Evolutionary conservation across 1,140 invertebrate species (phyloP).

Genomic region (Ceratosolen solmsi): DNA sequence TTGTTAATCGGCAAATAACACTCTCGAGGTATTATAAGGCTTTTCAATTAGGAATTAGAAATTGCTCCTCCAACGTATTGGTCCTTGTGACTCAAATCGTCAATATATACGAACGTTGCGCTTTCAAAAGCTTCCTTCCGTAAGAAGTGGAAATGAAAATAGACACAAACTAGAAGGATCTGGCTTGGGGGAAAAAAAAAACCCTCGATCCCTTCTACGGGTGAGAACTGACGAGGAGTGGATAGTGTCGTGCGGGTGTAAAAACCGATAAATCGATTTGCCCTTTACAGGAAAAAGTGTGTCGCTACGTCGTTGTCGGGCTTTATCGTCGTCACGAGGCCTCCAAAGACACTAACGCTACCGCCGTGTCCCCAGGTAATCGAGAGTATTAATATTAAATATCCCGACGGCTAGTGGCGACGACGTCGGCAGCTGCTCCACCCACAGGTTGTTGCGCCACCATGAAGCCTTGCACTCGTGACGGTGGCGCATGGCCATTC

Average conservation of each 20-base stretch:
- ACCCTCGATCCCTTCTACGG: neutral
- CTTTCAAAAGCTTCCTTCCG: neutral
- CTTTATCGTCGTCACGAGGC: neutral
- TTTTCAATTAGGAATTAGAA: too few relatives aligned
- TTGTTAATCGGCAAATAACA: too few relatives aligned
- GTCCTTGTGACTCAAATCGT: too few relatives aligned
- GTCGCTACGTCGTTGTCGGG: neutral
- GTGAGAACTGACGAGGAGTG: neutral
- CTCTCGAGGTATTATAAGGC: too few relatives aligned
- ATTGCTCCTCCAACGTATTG: too few relatives aligned
- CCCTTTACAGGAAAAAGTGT: neutral
- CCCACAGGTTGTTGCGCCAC: constrained; percentile 40
- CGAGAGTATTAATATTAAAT: constrained; percentile 53
- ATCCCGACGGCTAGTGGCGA: constrained; percentile 23
- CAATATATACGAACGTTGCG: too few relatives aligned
- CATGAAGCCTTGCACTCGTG: neutral
- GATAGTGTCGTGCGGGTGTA: neutral
- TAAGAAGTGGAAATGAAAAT: neutral
- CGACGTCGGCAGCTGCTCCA: neutral
- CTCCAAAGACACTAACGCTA: neutral
- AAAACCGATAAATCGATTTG: constrained; percentile 42
- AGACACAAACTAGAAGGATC: neutral
- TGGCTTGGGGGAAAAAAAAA: too few relatives aligned
- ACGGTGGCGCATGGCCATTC: neutral
- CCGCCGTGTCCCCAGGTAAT: constrained; percentile 27